Conservation (phyloP, 2,797 vertebrate genomes). For the Mallotus villosus region DNA sequence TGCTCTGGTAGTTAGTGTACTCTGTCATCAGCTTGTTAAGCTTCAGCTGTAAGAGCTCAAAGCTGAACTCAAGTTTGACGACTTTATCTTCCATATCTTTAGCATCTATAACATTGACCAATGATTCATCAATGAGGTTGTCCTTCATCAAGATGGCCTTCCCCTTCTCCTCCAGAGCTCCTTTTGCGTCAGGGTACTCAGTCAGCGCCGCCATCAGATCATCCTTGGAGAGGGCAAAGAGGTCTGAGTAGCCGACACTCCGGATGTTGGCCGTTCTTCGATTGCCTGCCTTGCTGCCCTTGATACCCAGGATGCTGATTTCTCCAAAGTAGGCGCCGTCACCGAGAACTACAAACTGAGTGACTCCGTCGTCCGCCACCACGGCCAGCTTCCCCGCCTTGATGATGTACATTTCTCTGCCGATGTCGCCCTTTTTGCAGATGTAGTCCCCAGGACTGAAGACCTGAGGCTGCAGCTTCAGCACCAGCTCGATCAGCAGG, state of each 20-base stretch:
- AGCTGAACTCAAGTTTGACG: constrained; percentile 69
- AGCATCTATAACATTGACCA: constrained; percentile 71
- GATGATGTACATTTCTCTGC: constrained; percentile 97
- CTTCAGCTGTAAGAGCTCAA: constrained; percentile 80
- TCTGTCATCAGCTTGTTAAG: constrained; percentile 79
- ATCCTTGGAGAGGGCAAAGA: constrained; percentile 95
- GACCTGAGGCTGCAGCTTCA: constrained; percentile 91
- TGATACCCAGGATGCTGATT: constrained; percentile 96
- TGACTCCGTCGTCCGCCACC: constrained; percentile 92
- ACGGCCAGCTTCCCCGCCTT: constrained; percentile 94
- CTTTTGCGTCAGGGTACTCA: constrained; percentile 94
- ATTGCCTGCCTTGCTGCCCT: constrained; percentile 95
- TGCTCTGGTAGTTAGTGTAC: constrained; percentile 78
- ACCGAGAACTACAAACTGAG: constrained; percentile 92
- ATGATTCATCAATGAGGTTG: constrained; percentile 89
- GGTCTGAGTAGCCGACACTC: constrained; percentile 94
- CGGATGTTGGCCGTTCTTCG: constrained; percentile 94
- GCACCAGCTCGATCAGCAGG: constrained; percentile 90
- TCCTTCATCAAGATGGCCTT: constrained; percentile 94
- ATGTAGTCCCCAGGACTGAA: constrained; percentile 97
- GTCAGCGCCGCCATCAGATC: constrained; percentile 93
- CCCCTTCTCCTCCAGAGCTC: constrained; percentile 91
- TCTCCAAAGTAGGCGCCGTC: constrained; percentile 97
- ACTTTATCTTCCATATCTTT: constrained; percentile 88
- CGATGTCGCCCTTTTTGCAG: constrained; percentile 96